Conservation (phyloP, 2,888 invertebrate species). For the Microctonus hyperodae region DNA sequence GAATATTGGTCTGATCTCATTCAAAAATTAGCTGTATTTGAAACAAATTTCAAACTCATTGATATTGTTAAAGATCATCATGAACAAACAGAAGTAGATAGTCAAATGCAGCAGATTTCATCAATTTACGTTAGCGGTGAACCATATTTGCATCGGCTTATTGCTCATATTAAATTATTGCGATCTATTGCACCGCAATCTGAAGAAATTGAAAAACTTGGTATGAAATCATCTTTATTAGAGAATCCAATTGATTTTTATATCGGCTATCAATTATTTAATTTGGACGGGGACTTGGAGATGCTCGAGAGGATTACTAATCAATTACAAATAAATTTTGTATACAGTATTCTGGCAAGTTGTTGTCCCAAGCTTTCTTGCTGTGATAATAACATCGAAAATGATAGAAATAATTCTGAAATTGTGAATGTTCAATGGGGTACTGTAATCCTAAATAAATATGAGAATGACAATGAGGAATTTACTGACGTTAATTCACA, state of each 20-base stretch:
- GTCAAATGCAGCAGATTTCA: conserved; percentile 41
- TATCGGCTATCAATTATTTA: conserved; percentile 67
- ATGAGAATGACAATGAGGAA: conserved; percentile 54
- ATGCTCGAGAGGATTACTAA: conserved; percentile 75
- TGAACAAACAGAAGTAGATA: conserved; percentile 27
- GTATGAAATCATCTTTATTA: conserved; percentile 38
- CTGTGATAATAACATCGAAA: conserved; percentile 44
- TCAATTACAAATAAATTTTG: conserved; percentile 75
- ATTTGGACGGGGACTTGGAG: conserved; percentile 71
- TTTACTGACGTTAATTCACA: conserved; percentile 29
- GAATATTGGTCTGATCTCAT: conserved; percentile 50
- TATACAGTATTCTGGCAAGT: conserved; percentile 76
- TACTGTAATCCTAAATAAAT: conserved; percentile 58
- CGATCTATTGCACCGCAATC: conserved; percentile 46
- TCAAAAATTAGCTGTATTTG: conserved; percentile 37
- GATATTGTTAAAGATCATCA: conserved; percentile 13
- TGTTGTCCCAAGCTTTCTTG: conserved; percentile 74
- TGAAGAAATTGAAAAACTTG: conserved; percentile 24
- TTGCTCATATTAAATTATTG: conserved; percentile 48
- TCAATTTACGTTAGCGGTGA: conserved; percentile 41
- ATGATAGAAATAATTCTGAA: conserved; percentile 56
- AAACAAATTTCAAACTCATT: conserved; percentile 27
- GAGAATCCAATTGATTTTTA: conserved; percentile 49
- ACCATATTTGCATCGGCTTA: conserved; percentile 47
- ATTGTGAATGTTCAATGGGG: conserved; percentile 43